Percentiles rank a stretch among this genome's conserved stretches.
phyloP scores from a whole-genome alignment of 2,888 invertebrate genomes.

The Prosopocoilus inquinatus region DNA sequence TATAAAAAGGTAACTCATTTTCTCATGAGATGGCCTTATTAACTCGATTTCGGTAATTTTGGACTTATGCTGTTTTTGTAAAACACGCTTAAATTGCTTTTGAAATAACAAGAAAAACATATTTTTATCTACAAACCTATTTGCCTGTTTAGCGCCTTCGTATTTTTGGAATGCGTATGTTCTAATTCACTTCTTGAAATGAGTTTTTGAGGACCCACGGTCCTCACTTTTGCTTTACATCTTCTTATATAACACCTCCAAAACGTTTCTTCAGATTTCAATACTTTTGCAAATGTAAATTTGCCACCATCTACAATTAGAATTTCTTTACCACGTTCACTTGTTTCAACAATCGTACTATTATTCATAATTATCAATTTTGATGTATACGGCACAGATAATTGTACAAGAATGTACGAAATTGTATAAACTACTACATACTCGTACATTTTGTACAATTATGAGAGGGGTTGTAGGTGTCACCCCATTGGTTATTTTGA shows the following conservation, averaged over 20 bases:
- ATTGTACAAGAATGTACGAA: constrained; percentile 12
- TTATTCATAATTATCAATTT: no score
- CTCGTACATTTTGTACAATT: no score
- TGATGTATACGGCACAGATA: background rate
- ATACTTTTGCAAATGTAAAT: background rate
- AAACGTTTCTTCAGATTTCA: background rate
- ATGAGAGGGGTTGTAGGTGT: no score
- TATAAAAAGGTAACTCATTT: no score
- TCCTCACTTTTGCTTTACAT: background rate
- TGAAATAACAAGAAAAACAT: background rate
- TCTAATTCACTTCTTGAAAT: background rate
- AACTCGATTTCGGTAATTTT: no score
- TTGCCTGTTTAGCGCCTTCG: constrained; percentile 2
- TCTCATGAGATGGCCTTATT: no score
- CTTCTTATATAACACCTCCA: constrained; percentile 1
- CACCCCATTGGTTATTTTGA: no score
- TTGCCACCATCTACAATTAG: no score
- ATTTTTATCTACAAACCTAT: background rate
- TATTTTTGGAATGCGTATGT: constrained; percentile 1
- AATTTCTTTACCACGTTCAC: no score
- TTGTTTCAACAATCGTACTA: no score
- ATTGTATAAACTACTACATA: constrained; percentile 9
- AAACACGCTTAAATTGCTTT: no score
- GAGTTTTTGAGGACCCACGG: background rate
- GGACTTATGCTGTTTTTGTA: no score